phyloP scores from a whole-genome alignment of 2,888 invertebrate species.

The Rhingia rostrata region DNA sequence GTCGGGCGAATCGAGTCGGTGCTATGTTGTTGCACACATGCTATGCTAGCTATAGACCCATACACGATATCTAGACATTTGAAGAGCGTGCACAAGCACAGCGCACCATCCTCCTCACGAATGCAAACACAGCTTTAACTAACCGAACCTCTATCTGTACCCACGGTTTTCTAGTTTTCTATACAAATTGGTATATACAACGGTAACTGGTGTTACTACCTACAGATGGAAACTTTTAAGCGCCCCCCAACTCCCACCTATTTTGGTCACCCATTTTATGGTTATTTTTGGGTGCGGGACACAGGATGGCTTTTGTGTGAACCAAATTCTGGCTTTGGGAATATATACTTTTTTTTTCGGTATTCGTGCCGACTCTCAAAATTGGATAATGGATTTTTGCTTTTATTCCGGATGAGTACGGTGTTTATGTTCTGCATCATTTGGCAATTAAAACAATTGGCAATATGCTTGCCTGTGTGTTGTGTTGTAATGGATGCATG shows the following conservation, averaged over 20 bases:
- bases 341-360: constrained; percentile 11
- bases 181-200: constrained; percentile 19
- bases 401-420: constrained; percentile 6
- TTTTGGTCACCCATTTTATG: not conserved
- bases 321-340: constrained; percentile 47
- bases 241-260: constrained; percentile 12
- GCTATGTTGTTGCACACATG: constrained; percentile 1
- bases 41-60: not conserved
- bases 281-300: constrained; percentile 20
- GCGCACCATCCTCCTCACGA: constrained; percentile 16
- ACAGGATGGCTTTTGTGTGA: constrained; percentile 43
- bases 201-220: constrained; percentile 11
- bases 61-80: not conserved
- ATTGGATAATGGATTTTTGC: constrained; percentile 31
- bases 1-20: constrained; percentile 10
- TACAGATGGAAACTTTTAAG: constrained; percentile 26
- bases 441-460: constrained; percentile 45
- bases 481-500: constrained; percentile 14
- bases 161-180: constrained; percentile 46
- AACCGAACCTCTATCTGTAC: constrained; percentile 32
- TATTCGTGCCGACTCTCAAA: constrained; percentile 9
- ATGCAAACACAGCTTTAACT: constrained; percentile 5
- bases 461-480: not conserved
- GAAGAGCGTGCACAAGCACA: not conserved
- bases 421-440: constrained; percentile 40